A percentile compares a stretch with the other conserved stretches of the same genome.
These are phyloP conservation scores for Holcopasites calliopsidis DNA, from an alignment of 1,140 invertebrate species.

Conservation along the genomic window DNA sequence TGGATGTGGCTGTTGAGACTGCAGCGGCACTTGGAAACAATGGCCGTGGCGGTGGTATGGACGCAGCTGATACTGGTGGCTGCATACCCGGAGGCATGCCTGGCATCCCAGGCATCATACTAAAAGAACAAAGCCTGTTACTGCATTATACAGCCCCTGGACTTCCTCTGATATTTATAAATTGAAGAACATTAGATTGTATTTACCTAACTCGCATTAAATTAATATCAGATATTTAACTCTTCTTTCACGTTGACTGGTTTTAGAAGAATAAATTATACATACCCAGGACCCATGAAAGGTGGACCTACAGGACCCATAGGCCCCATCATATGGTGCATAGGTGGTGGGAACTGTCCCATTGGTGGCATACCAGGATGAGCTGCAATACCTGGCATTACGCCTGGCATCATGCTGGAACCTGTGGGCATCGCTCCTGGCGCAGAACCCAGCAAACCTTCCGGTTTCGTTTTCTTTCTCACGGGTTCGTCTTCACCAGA, in stretches of 20 bases:
- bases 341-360: conserved; percentile 80
- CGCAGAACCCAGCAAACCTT: conserved; percentile 81
- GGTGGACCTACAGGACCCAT: conserved; percentile 85
- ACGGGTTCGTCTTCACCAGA: conserved; percentile 89
- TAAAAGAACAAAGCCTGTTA: conserved; percentile 56
- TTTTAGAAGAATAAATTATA: conserved; percentile 47
- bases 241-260: conserved; percentile 41
- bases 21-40: conserved; percentile 86
- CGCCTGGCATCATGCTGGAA: conserved; percentile 80
- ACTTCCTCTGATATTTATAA: background rate
- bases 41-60: conserved; percentile 83
- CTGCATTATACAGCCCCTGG: conserved; percentile 41
- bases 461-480: conserved; percentile 85
- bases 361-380: conserved; percentile 82
- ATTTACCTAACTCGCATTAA: conserved; percentile 46
- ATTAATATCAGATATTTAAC: conserved; percentile 40
- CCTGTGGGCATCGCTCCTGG: conserved; percentile 76
- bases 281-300: conserved; percentile 87
- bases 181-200: conserved; percentile 30
- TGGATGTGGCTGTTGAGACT: conserved; percentile 81
- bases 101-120: conserved; percentile 79
- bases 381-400: conserved; percentile 79
- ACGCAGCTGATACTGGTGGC: conserved; percentile 81
- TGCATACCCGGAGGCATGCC: conserved; percentile 82
- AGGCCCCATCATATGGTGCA: conserved; percentile 86